phyloP scores from a whole-genome alignment of 2,113 vertebrate genomes.

The Helogale parvula region DNA sequence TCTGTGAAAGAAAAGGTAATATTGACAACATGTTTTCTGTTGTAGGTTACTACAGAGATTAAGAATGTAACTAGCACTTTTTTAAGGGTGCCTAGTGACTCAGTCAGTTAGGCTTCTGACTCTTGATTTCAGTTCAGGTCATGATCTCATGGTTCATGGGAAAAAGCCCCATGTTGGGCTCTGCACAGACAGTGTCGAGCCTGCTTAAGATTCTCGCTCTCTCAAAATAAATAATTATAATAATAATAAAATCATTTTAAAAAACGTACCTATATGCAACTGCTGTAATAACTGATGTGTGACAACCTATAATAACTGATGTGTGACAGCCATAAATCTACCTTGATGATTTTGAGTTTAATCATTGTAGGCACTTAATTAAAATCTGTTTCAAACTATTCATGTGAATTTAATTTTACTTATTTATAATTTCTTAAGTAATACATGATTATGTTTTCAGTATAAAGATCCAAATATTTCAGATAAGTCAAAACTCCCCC shows the following conservation, averaged over 20 bases:
- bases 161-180: too few species aligned
- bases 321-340: not conserved
- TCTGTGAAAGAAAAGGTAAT: not conserved
- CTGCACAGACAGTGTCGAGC: too few species aligned
- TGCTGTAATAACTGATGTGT: not conserved
- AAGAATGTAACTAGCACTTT: not conserved
- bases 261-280: not conserved
- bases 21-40: not conserved
- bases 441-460: not conserved
- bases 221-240: too few species aligned
- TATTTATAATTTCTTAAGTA: not conserved
- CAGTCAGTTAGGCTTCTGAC: too few species aligned
- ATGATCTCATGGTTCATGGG: too few species aligned
- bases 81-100: not conserved
- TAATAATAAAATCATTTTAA: too few species aligned
- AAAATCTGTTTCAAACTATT: not conserved
- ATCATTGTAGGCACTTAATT: not conserved
- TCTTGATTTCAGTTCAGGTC: too few species aligned
- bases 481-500: not conserved
- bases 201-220: too few species aligned
- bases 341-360: not conserved
- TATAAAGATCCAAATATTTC: not conserved
- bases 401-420: conserved; percentile 1
- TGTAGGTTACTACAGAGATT: not conserved
- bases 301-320: not conserved